Conservation (phyloP, 2,888 invertebrate species). For the Spicauda simplicius region DNA sequence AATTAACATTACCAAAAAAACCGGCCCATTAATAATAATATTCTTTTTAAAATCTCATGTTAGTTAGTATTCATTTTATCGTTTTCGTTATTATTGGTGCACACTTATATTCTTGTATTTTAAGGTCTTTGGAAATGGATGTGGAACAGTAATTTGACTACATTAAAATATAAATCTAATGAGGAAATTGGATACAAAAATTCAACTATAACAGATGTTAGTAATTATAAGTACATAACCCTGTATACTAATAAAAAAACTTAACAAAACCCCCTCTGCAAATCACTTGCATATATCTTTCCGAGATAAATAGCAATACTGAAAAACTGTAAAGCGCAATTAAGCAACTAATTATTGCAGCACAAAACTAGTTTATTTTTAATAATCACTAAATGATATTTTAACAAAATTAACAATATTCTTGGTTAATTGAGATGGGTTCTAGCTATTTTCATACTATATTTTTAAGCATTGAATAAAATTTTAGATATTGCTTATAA, state of each 20-base stretch:
- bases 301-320: slow-evolving; percentile 1
- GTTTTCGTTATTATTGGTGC: too few relatives aligned
- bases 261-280: neutral
- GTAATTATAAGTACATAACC: slow-evolving; percentile 39
- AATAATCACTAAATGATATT: neutral
- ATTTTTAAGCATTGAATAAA: neutral
- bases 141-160: neutral
- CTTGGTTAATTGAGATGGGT: neutral
- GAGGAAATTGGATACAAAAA: neutral
- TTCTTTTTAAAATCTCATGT: too few relatives aligned
- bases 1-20: too few relatives aligned
- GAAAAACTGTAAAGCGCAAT: neutral
- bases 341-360: neutral
- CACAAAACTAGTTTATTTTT: neutral
- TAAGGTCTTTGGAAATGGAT: neutral
- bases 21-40: too few relatives aligned
- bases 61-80: too few relatives aligned
- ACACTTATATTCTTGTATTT: too few relatives aligned
- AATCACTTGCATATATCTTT: slow-evolving; percentile 1
- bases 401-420: neutral
- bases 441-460: neutral
- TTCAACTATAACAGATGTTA: neutral
- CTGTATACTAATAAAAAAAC: slow-evolving; percentile 30
- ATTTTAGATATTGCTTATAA: slow-evolving; percentile 19
- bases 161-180: neutral